phyloP scores from a whole-genome alignment of 2,888 invertebrate species.

The Gortyna flavago region DNA sequence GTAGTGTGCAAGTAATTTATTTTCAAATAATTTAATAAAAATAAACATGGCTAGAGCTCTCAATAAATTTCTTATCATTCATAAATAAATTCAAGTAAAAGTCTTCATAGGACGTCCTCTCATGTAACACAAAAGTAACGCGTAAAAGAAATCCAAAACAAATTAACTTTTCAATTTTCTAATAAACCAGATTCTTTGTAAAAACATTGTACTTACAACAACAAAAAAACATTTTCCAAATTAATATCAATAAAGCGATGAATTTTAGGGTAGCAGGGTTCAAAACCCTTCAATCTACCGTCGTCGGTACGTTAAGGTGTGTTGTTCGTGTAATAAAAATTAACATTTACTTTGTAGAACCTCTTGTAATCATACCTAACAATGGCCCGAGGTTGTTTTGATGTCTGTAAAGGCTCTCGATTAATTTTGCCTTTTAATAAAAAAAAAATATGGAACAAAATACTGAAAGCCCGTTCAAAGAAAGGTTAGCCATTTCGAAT shows the following conservation, averaged over 20 bases:
- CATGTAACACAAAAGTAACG: neutral
- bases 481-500: conserved; percentile 78
- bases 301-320: conserved; percentile 77
- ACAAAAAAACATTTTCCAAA: conserved; percentile 53
- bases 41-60: neutral
- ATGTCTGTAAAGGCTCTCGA: conserved; percentile 86
- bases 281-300: conserved; percentile 70
- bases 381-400: conserved; percentile 86
- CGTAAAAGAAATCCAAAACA: conserved; percentile 7
- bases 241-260: conserved; percentile 66
- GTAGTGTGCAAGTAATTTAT: neutral
- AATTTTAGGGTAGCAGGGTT: conserved; percentile 62
- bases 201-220: conserved; percentile 33
- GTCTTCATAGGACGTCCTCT: neutral
- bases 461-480: conserved; percentile 71
- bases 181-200: conserved; percentile 27
- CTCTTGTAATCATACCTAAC: conserved; percentile 87
- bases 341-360: conserved; percentile 87
- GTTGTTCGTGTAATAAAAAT: conserved; percentile 86
- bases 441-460: conserved; percentile 79
- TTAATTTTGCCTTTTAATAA: conserved; percentile 86
- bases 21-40: neutral
- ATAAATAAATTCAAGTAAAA: conserved; percentile 18
- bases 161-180: conserved; percentile 42
- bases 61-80: neutral